A percentile compares a stretch with the other conserved stretches of the same genome.
Evolutionary conservation across 2,113 vertebrate genomes (phyloP).

Genomic region (Caretta caretta): DNA sequence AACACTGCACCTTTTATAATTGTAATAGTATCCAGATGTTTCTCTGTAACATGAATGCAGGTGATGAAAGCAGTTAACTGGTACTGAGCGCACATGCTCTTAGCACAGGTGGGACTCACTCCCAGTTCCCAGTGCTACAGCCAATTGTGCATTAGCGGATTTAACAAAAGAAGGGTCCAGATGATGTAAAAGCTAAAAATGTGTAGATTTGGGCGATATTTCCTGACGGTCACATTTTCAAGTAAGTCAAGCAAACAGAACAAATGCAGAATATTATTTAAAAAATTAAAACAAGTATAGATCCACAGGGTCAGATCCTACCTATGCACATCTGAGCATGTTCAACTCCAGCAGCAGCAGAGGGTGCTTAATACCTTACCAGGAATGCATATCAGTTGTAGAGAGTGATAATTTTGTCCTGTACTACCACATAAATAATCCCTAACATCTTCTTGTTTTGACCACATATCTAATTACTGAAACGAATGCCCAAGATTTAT

Average conservation of each 20-base stretch:
- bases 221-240: neutral
- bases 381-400: neutral
- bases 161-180: conserved; percentile 50
- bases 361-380: neutral
- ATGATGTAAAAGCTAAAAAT: neutral
- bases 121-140: conserved; percentile 60
- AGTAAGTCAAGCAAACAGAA: neutral
- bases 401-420: neutral
- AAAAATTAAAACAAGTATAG: neutral
- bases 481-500: neutral
- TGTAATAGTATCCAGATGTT: conserved; percentile 93
- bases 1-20: conserved; percentile 91
- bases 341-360: neutral
- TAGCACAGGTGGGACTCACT: conserved; percentile 79
- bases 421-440: conserved; percentile 28
- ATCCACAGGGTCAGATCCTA: neutral
- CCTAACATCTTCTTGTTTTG: neutral
- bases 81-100: conserved; percentile 88
- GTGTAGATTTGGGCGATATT: neutral
- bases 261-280: neutral
- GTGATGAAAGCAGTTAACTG: conserved; percentile 94
- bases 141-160: conserved; percentile 31
- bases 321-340: neutral
- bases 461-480: conserved; percentile 10
- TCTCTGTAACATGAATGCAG: conserved; percentile 85